Percentiles rank a stretch among this genome's conserved stretches.
Conservation (phyloP, 2,888 invertebrate species). For the Lasioglossum pauxillum region DNA sequence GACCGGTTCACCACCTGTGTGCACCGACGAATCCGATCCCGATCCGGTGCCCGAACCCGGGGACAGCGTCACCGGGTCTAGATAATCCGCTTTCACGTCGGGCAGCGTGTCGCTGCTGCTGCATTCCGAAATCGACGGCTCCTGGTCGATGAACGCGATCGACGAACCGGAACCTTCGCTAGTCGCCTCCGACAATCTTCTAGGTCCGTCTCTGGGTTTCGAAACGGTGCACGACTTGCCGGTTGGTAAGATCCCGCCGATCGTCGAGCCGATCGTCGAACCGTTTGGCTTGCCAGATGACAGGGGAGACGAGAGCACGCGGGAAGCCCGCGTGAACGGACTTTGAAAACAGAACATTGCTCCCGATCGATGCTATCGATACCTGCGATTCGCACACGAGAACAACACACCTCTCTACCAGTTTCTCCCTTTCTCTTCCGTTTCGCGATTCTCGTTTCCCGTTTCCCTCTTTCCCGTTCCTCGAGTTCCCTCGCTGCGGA, state of each 20-base stretch:
- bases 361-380: background rate
- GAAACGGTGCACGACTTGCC: conserved; percentile 40
- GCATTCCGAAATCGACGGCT: conserved; percentile 79
- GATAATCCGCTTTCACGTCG: conserved; percentile 79
- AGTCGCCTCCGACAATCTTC: conserved; percentile 79
- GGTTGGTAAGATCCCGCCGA: conserved; percentile 46
- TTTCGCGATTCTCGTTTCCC: background rate
- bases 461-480: background rate
- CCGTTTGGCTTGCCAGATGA: conserved; percentile 55
- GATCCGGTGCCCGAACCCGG: conserved; percentile 75
- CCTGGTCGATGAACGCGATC: conserved; percentile 82
- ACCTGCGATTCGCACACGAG: background rate
- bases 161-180: conserved; percentile 82
- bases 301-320: conserved; percentile 66
- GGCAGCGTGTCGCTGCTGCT: conserved; percentile 83
- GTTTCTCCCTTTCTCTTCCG: background rate
- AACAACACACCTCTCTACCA: background rate
- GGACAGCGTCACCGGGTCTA: conserved; percentile 79
- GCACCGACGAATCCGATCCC: conserved; percentile 65
- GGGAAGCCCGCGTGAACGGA: conserved; percentile 81
- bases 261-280: conserved; percentile 56
- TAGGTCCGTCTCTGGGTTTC: conserved; percentile 42
- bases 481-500: background rate
- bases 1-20: background rate
- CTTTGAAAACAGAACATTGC: conserved; percentile 83